A percentile compares a stretch with the other conserved stretches of the same genome.
Evolutionary conservation across 2,888 invertebrate genomes (phyloP).

Genomic region (Hydrotaea diabolus): DNA sequence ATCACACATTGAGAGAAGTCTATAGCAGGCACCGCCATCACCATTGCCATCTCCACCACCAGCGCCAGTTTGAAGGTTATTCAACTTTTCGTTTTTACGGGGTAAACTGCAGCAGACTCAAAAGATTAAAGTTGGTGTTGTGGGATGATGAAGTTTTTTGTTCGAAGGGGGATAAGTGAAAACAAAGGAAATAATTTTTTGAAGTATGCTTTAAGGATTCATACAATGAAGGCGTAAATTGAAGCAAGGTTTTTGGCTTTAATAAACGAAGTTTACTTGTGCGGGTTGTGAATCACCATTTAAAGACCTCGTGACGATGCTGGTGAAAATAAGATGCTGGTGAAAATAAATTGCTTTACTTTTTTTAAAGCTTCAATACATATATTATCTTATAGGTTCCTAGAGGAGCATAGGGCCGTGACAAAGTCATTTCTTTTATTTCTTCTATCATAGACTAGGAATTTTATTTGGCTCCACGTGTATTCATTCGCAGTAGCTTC

Average conservation of each 20-base stretch:
- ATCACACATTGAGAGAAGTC: slow-evolving; percentile 1
- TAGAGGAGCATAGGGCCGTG: too few relatives aligned
- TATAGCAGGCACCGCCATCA: neutral
- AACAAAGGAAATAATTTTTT: neutral
- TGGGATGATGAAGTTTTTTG: slow-evolving; percentile 36
- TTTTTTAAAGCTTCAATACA: too few relatives aligned
- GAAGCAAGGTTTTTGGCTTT: slow-evolving; percentile 29
- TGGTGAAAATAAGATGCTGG: too few relatives aligned
- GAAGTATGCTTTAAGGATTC: slow-evolving; percentile 41
- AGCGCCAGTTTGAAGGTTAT: slow-evolving; percentile 33
- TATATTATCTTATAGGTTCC: too few relatives aligned
- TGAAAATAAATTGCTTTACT: too few relatives aligned
- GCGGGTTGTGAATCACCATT: too few relatives aligned
- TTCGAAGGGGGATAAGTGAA: neutral
- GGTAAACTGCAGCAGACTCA: neutral
- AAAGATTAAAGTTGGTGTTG: slow-evolving; percentile 32
- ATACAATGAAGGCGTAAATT: neutral
- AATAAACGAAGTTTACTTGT: neutral
- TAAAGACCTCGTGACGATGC: too few relatives aligned
- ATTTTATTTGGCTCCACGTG: too few relatives aligned
- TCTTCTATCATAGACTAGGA: too few relatives aligned
- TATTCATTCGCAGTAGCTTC: too few relatives aligned
- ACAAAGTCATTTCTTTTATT: too few relatives aligned
- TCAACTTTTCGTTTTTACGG: slow-evolving; percentile 36
- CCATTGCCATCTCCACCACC: neutral